Percentiles rank a stretch among this genome's conserved stretches.
These are phyloP conservation scores for Bucorvus abyssinicus DNA, from an alignment of 2,797 vertebrate species.

Conservation along the genomic window DNA sequence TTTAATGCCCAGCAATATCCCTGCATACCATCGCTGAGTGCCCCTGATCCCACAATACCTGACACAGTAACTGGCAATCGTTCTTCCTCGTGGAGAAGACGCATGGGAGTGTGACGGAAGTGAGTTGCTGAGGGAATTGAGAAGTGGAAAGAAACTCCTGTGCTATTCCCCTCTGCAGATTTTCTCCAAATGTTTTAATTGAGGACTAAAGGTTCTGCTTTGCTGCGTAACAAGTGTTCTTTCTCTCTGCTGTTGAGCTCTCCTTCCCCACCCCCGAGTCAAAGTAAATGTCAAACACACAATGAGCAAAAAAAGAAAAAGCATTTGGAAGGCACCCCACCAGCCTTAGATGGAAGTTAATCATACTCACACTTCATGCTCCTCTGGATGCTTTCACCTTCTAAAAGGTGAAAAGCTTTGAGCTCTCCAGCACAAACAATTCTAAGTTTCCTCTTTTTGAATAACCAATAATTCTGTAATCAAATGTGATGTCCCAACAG, in stretches of 20 bases:
- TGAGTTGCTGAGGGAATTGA: background rate
- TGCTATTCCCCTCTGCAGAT: background rate
- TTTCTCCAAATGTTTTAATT: slow-evolving; percentile 26
- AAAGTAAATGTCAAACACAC: background rate
- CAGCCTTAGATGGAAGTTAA: background rate
- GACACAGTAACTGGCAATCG: background rate
- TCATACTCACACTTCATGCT: background rate
- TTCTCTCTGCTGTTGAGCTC: background rate
- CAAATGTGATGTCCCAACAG: background rate
- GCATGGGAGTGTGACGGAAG: background rate
- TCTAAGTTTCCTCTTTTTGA: background rate
- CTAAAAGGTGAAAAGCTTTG: background rate
- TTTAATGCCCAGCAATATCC: slow-evolving; percentile 44
- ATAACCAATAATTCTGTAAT: background rate
- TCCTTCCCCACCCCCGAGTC: background rate
- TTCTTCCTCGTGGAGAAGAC: slow-evolving; percentile 41
- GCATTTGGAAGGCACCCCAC: background rate
- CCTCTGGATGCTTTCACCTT: background rate
- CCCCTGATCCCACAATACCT: slow-evolving; percentile 22
- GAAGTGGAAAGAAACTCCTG: background rate
- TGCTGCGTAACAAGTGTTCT: background rate
- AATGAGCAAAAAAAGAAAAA: background rate
- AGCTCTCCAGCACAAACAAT: background rate
- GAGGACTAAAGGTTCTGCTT: background rate
- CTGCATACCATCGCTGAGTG: slow-evolving; percentile 25